These are phyloP conservation scores for Campoletis sonorensis DNA, from an alignment of 1,140 invertebrate genomes.

Conservation along the genomic window DNA sequence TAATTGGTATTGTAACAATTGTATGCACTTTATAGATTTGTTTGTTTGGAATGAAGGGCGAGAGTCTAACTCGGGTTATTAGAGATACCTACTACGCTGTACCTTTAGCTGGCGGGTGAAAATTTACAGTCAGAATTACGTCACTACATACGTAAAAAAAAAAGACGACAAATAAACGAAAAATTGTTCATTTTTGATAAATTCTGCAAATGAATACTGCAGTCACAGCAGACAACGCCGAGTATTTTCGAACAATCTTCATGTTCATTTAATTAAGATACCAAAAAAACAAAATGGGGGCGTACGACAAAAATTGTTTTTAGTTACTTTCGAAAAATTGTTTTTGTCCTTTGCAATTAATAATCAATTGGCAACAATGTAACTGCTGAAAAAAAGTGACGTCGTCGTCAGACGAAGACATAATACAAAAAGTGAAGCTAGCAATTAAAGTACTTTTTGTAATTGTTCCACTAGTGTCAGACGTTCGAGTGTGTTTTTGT, in stretches of 20 bases:
- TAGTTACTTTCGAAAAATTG: neutral
- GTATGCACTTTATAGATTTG: conserved; percentile 76
- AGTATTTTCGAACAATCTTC: neutral
- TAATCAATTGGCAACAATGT: too few species aligned
- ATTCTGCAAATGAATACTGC: too few species aligned
- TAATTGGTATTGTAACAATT: conserved; percentile 74
- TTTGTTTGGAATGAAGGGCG: conserved; percentile 77
- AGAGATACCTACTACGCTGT: conserved; percentile 76
- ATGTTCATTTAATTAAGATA: neutral
- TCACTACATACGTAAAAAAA: neutral
- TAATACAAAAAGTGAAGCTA: too few species aligned
- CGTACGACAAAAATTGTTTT: conserved; percentile 30
- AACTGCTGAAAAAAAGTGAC: too few species aligned
- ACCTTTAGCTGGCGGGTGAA: conserved; percentile 74
- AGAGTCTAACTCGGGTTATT: conserved; percentile 78
- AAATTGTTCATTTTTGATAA: conserved; percentile 5
- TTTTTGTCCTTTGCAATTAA: too few species aligned
- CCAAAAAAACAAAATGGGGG: conserved; percentile 8
- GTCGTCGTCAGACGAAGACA: too few species aligned
- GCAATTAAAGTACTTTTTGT: too few species aligned
- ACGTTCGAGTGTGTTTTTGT: neutral
- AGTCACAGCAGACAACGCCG: conserved; percentile 24
- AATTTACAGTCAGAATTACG: neutral
- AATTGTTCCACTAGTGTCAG: neutral
- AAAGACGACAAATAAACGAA: too few species aligned